Base-by-base conservation (phyloP, 2,888 invertebrate genomes). In the Polydrusus pterygomalis region DNA sequence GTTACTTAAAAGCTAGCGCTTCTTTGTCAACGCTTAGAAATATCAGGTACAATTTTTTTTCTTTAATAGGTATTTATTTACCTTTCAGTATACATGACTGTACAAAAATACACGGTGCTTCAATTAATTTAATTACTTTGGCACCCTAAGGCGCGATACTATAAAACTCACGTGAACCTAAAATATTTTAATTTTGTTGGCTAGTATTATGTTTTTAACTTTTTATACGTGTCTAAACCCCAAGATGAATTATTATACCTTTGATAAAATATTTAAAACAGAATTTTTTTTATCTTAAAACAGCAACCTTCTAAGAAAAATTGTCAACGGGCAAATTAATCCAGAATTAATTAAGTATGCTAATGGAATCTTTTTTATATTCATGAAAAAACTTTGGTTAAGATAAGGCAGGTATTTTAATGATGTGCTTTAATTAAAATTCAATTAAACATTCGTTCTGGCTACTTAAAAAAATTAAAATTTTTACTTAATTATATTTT, bases 351-450 rank as follows among this genome's bases (percentile, higher is more conserved):
- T 60, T 60, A 60, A 17, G 11, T 60, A 60, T 60, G 38, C 58
- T 60, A 60, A 60, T 60, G 58, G 30, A 18, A 38, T 6, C 58
- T 60, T 60, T 54, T 60, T 60, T 60, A 60, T 60, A 60, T 60
- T 60, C 58, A 60, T 60, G 58, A 60, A 38, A 38, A 60, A 60
- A 60, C 17, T 60, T 60, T 38, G 38, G 58, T 13, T 11, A 38
- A 38, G 38, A 60, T 60, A 38, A 18, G 11, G 18, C 17, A 60
- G 58, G 58, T 60, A 38, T 38, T 60, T 60, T 60, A 60, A 60
- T 34, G 58, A 60, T 18, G 38, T 38, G 7, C 25, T 38, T 60
- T 38, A 38, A 60, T 60, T 40, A 38, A 17, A 60, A 60, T 38
- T 18, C 38, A 60, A 60, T 60, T 60, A 60, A 13, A 60, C n/a